phyloP scores from a whole-genome alignment of 2,888 invertebrate genomes.

The Leptopterna dolabrata region DNA sequence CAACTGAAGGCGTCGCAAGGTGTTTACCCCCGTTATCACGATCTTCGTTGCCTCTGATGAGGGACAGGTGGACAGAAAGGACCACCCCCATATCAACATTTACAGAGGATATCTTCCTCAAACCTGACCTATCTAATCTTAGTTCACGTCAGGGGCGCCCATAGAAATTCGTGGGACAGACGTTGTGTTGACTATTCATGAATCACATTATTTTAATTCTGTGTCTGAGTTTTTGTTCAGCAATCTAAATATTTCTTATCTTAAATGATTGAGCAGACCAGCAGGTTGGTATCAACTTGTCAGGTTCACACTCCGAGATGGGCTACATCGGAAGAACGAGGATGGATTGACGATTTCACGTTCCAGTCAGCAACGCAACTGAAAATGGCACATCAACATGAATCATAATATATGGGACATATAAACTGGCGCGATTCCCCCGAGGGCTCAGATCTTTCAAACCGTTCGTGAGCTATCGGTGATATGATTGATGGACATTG shows the following conservation, averaged over 20 bases:
- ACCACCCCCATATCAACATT: constrained; percentile 13
- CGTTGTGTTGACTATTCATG: not conserved
- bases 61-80: constrained; percentile 25
- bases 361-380: too few relatives aligned
- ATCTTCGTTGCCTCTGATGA: constrained; percentile 20
- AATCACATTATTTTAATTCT: not conserved
- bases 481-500: too few relatives aligned
- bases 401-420: too few relatives aligned
- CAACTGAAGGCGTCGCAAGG: not conserved
- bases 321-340: too few relatives aligned
- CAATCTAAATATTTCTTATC: not conserved
- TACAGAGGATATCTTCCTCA: constrained; percentile 39
- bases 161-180: not conserved
- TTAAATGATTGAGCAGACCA: not conserved
- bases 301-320: too few relatives aligned
- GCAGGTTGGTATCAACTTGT: too few relatives aligned
- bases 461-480: too few relatives aligned
- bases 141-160: not conserved
- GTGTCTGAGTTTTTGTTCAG: not conserved
- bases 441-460: too few relatives aligned
- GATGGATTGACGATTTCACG: too few relatives aligned
- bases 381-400: too few relatives aligned
- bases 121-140: constrained; percentile 47
- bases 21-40: not conserved
- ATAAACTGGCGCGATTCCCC: too few relatives aligned